Conservation (phyloP, 1,140 invertebrate species). For the Hermetia illucens region DNA sequence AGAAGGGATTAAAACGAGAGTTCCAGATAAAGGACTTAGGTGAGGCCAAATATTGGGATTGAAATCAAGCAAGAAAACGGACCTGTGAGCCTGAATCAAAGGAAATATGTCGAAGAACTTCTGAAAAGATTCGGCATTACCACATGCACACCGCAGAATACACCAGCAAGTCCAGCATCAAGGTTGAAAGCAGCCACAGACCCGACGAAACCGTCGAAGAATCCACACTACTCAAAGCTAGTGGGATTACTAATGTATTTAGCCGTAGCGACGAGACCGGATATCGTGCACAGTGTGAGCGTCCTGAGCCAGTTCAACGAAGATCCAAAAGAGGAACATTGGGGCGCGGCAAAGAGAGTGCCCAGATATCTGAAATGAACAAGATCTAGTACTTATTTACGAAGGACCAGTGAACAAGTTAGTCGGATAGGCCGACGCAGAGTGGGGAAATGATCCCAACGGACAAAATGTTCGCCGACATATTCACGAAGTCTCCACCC, state of each 20-base stretch:
- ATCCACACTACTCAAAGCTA: slow-evolving; percentile 24
- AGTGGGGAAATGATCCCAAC: too few species aligned
- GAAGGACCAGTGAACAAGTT: too few species aligned
- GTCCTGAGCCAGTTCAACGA: slow-evolving; percentile 14
- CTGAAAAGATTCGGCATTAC: slow-evolving; percentile 12
- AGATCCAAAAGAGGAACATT: slow-evolving; percentile 15
- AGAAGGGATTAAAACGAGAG: slow-evolving; percentile 8
- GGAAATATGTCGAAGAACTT: slow-evolving; percentile 21
- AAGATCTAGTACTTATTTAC: too few species aligned
- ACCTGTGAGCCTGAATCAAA: slow-evolving; percentile 19
- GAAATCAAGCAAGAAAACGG: slow-evolving; percentile 13
- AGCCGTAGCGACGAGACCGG: slow-evolving; percentile 22
- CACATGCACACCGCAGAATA: slow-evolving; percentile 12
- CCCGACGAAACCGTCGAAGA: not conserved
- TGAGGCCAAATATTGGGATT: slow-evolving; percentile 15
- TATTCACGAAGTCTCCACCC: too few species aligned
- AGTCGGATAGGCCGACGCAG: too few species aligned
- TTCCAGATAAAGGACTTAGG: slow-evolving; percentile 16
- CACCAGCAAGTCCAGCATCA: slow-evolving; percentile 12
- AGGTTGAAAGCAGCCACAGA: slow-evolving; percentile 9
- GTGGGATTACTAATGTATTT: slow-evolving; percentile 29
- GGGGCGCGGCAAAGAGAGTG: slow-evolving; percentile 22
- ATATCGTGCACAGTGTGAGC: slow-evolving; percentile 29
- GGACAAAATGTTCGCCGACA: too few species aligned
- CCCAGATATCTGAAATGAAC: slow-evolving; percentile 27